phyloP scores from a whole-genome alignment of 2,113 vertebrate genomes.

The Aythya baeri region DNA sequence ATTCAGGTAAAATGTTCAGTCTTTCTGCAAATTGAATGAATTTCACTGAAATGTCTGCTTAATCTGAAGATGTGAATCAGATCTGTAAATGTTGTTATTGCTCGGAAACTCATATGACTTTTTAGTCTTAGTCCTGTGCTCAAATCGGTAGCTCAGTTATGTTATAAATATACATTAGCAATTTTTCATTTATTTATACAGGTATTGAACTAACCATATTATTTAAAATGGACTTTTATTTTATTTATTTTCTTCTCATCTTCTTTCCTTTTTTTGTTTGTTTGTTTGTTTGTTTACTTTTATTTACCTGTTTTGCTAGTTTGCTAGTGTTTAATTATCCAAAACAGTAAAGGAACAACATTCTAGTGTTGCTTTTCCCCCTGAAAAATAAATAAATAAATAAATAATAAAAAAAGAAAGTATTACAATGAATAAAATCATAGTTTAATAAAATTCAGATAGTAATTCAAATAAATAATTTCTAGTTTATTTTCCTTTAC shows the following conservation, averaged over 20 bases:
- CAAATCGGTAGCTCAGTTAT: not conserved
- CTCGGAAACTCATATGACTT: not conserved
- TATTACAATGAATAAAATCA: not conserved
- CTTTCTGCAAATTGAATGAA: not conserved
- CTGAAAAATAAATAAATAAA: not conserved
- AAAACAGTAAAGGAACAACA: not conserved
- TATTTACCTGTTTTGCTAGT: not conserved
- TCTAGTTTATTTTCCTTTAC: not conserved
- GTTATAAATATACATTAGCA: not conserved
- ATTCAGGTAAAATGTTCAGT: not conserved
- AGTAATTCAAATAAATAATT: not conserved
- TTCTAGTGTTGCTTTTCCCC: not conserved
- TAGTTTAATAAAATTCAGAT: not conserved
- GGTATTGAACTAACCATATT: not conserved
- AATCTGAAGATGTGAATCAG: not conserved
- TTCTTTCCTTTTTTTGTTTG: fast-evolving
- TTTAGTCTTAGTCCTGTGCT: not conserved
- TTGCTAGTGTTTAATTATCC: not conserved
- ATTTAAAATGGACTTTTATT: not conserved
- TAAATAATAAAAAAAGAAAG: not conserved
- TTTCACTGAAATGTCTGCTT: not conserved
- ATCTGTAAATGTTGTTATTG: not conserved
- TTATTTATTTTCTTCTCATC: not conserved
- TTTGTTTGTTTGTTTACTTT: not conserved
- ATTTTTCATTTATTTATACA: not conserved